These are phyloP conservation scores for Agrochola lychnidis DNA, from an alignment of 2,888 invertebrate genomes.

Conservation along the genomic window DNA sequence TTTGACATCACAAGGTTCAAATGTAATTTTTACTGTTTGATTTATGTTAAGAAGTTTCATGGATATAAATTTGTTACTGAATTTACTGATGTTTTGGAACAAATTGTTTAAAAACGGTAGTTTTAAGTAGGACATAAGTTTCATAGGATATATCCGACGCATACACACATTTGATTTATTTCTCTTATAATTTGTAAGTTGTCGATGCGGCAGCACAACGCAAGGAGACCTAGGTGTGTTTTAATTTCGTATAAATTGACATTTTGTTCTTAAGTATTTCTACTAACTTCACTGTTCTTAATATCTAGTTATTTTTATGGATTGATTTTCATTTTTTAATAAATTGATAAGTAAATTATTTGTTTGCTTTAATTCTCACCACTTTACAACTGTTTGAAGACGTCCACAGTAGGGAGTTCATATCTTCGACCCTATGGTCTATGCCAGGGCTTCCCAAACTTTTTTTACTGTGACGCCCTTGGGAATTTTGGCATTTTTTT, in stretches of 20 bases:
- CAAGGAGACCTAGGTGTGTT: conserved; percentile 70
- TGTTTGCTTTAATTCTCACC: conserved; percentile 49
- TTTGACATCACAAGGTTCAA: conserved; percentile 82
- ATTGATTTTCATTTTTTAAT: conserved; percentile 88
- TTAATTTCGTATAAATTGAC: conserved; percentile 83
- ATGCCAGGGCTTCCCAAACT: too few relatives aligned
- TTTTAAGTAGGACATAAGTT: conserved; percentile 73
- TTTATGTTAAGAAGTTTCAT: conserved; percentile 71
- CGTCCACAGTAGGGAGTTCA: background rate
- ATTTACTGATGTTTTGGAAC: conserved; percentile 83
- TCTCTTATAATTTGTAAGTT: conserved; percentile 67
- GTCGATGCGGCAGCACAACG: conserved; percentile 69
- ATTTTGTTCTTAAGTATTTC: conserved; percentile 76
- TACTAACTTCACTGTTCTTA: conserved; percentile 83
- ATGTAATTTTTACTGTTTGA: conserved; percentile 67
- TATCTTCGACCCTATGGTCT: background rate
- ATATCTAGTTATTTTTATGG: conserved; percentile 86
- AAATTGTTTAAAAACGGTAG: conserved; percentile 79
- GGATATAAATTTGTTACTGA: conserved; percentile 80
- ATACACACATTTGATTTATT: conserved; percentile 72
- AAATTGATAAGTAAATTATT: conserved; percentile 79
- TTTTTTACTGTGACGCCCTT: too few relatives aligned
- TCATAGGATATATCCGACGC: conserved; percentile 74
- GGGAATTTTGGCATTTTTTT: too few relatives aligned
- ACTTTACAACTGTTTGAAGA: background rate